Evolutionary conservation across 1,140 invertebrate genomes (phyloP).

Genomic region (Odontomachus brunneus): DNA sequence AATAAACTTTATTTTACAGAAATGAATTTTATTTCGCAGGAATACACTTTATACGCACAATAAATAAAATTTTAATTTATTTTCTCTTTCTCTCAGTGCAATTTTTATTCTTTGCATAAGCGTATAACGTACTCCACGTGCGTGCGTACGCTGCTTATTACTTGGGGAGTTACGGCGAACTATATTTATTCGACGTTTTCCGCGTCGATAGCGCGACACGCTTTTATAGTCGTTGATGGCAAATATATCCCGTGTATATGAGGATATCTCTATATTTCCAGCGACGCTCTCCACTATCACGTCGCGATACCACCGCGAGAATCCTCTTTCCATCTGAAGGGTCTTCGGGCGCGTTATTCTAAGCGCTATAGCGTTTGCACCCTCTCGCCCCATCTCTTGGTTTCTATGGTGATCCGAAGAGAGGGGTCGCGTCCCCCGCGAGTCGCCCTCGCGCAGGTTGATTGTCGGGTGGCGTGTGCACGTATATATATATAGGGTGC

Average conservation of each 20-base stretch:
- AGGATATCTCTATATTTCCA: constrained; percentile 41
- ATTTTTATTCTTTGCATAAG: too few relatives aligned
- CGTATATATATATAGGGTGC: not conserved
- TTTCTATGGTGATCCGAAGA: constrained; percentile 75
- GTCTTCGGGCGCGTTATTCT: constrained; percentile 65
- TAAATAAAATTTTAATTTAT: too few relatives aligned
- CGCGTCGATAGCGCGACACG: constrained; percentile 19
- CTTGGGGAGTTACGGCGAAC: not conserved
- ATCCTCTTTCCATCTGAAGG: constrained; percentile 62
- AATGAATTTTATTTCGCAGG: too few relatives aligned
- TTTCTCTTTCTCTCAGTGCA: too few relatives aligned
- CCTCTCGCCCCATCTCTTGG: constrained; percentile 71
- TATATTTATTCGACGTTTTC: constrained; percentile 10
- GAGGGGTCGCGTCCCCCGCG: constrained; percentile 65
- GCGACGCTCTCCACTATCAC: constrained; percentile 17
- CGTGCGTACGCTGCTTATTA: not conserved
- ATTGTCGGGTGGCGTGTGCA: constrained; percentile 46
- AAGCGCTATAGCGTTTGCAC: constrained; percentile 73
- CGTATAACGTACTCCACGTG: too few relatives aligned
- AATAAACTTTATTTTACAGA: too few relatives aligned
- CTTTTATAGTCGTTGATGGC: constrained; percentile 27
- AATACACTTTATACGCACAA: too few relatives aligned
- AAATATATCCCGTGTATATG: constrained; percentile 29
- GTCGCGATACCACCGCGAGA: constrained; percentile 10
- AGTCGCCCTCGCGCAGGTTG: constrained; percentile 64